Conservation (phyloP, 2,797 vertebrate genomes). For the Syngnathus acus region DNA sequence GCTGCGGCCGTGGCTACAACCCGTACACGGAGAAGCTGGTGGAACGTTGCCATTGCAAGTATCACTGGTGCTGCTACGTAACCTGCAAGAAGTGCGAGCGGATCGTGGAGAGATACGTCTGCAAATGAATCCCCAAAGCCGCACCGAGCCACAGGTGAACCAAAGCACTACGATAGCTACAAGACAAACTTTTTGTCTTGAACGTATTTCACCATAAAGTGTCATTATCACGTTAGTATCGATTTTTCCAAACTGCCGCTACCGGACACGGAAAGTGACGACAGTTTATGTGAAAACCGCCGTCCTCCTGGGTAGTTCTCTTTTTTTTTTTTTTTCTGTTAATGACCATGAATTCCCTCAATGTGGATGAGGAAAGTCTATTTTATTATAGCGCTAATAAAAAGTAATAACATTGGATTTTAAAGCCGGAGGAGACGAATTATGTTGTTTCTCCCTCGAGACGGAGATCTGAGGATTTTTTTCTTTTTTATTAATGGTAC, state of each 20-base stretch:
- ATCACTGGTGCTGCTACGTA: constrained; percentile 99
- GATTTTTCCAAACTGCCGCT: constrained; percentile 32
- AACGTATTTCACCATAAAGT: constrained; percentile 52
- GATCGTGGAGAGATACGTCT: constrained; percentile 91
- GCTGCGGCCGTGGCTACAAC: constrained; percentile 96
- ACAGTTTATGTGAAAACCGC: constrained; percentile 47
- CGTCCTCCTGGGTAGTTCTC: constrained; percentile 58
- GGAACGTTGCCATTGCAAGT: constrained; percentile 96
- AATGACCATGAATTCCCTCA: constrained; percentile 43
- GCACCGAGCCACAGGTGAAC: constrained; percentile 55
- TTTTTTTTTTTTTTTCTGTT: constrained; percentile 40
- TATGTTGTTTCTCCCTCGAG: constrained; percentile 18
- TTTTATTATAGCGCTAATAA: constrained; percentile 67
- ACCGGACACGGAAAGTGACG: constrained; percentile 31
- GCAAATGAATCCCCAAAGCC: constrained; percentile 74
- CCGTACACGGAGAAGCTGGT: constrained; percentile 93
- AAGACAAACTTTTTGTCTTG: constrained; percentile 56
- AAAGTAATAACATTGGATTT: constrained; percentile 60
- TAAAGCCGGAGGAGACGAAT: constrained; percentile 46
- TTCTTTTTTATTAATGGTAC: constrained; percentile 33
- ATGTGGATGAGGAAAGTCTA: constrained; percentile 56
- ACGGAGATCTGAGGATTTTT: constrained; percentile 44
- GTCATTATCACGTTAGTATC: constrained; percentile 52
- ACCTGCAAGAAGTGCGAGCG: constrained; percentile 96
- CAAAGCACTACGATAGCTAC: constrained; percentile 67